Evolutionary conservation across 2,113 vertebrate species (phyloP), one percentile per base, ranked within the genome.

Genomic region (Neoarius graeffei): DNA sequence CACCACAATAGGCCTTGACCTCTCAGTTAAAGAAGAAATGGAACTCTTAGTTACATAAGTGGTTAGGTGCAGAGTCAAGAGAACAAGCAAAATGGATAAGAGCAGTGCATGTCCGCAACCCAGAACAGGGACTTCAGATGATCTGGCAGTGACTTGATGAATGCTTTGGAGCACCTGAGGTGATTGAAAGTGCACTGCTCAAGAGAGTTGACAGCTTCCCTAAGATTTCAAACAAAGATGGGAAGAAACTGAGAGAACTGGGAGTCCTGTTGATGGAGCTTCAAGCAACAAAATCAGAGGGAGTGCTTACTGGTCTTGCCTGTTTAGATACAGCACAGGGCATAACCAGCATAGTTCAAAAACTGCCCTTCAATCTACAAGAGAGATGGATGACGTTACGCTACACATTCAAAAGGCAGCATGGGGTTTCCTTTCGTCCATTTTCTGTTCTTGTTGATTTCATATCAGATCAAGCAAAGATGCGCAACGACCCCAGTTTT

Each of bases 401-500:
- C 2, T 85, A 60, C 42, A 74, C 8, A 1, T 88, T 85, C 35
- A 87, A 89, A 73, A 30, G 52, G 60, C 81, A 81, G 4, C 17
- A 87, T 25, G 8, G 23, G 14, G 82, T 81, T 9, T 2, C 73
- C 35, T 88, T 85, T n/a, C 86, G 79, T 15, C 83, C 79, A 25
- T 88, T 90, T 81, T 76, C 76, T 76, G 67, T 85, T 30, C 52
- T 90, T 23, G 83, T 83, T 2, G 13, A 66, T 4, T 81, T 87
- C 5, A 35, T 90, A 14, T 42, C 25, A 60, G 54, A 87, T 14
- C 77, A 82, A 67, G 83, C 56, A 0, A 88, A 77, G n/a, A 90
- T 74, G 27, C 3, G 84, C 0, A 83, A 88, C 35, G 69, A 90
- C 27, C 86, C 88, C 57, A 86, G 85, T 56, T 89, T 89, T 59